Evolutionary conservation across 2,888 invertebrate genomes (phyloP), one percentile per base, ranked within the genome.

Genomic region (Chalcosyrphus nemorum): DNA sequence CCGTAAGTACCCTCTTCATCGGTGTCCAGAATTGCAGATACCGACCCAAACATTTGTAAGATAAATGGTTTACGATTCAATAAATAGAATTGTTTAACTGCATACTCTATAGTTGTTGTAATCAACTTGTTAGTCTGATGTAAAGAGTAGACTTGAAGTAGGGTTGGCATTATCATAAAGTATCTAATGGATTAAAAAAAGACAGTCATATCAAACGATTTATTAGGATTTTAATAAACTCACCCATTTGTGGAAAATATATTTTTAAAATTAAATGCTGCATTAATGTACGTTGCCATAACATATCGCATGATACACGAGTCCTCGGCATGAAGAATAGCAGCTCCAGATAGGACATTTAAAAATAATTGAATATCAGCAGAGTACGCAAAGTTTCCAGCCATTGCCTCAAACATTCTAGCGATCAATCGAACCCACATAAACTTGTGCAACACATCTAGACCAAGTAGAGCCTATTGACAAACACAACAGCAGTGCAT

Each of bases 51-150:
- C 98, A 99, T 98, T 94, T 99, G 99, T 63, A 99, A 93, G 87
- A 99, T 97, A 89, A 99, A 99, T 0, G 99, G 99, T 89, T 99
- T 99, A 61, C 99, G 94, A 90, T 99, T 99, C 91, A 99, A 94
- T 76, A 99, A 93, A 92, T 99, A 99, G 92, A 99, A 99, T 90
- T 99, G 99, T 89, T 99, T 98, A 11, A 99, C 99, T 0, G 98
- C 97, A 90, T 99, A 99, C 90, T 99, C 99, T 68, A 99, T 97
- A 0, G 99, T 98, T 0, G 97, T 96, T 4, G 97, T 97, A 1
- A 99, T 96, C 19, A 99, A 92, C 89, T 96, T 96, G 91, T 99
- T 99, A 0, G 98, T 98, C 92, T 99, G 99, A 91, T 99, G 98
- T 89, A 98, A 97, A 2, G 98, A 98, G 92, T 99, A 99, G 70